phyloP scores from a whole-genome alignment of 2,797 vertebrate genomes.

The Iguana delicatissima region DNA sequence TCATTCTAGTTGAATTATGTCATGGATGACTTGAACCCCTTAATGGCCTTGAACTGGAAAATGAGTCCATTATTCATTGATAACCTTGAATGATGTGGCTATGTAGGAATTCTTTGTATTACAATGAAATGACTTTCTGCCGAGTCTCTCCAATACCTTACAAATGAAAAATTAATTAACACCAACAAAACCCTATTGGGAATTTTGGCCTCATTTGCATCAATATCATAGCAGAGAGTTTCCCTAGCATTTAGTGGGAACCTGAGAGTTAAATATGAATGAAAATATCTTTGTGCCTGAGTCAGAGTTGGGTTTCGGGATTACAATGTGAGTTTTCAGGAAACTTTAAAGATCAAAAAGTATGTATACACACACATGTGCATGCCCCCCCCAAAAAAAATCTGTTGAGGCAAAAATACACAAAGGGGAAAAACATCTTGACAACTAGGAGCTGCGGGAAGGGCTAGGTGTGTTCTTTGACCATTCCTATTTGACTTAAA shows the following conservation, averaged over 20 bases:
- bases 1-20: conserved; percentile 49
- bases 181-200: neutral
- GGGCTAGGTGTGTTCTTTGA: neutral
- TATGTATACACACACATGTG: neutral
- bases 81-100: conserved; percentile 25
- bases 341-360: neutral
- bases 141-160: neutral
- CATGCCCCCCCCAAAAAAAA: neutral
- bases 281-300: neutral
- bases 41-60: conserved; percentile 43
- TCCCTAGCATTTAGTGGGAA: neutral
- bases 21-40: conserved; percentile 60
- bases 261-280: neutral
- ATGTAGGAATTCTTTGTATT: conserved; percentile 30
- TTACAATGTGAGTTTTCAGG: neutral
- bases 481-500: neutral
- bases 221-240: neutral
- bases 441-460: neutral
- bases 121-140: fast-evolving
- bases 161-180: neutral
- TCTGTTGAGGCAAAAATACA: neutral
- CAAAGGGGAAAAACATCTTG: neutral
- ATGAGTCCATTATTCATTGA: conserved; percentile 38
- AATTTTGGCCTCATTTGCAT: fast-evolving
- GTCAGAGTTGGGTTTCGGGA: neutral